Percentiles rank a stretch among this genome's conserved stretches.
These are phyloP conservation scores for Myrmecobius fasciatus DNA, from an alignment of 2,113 vertebrate species.

Conservation along the genomic window DNA sequence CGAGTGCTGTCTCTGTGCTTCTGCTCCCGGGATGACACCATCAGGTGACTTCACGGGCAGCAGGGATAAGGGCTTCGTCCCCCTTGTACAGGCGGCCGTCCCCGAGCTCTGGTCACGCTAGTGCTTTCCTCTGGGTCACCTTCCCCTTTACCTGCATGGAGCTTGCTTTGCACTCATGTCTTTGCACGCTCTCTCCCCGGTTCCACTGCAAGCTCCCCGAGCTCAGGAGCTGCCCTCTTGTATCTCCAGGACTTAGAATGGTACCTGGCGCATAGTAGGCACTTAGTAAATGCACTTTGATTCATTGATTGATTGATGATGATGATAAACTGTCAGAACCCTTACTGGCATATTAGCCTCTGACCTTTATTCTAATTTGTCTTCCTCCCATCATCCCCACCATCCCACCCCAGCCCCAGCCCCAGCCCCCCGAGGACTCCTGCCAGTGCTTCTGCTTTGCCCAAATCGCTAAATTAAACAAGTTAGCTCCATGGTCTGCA, in stretches of 20 bases:
- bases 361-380: neutral
- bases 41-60: slow-evolving; percentile 47
- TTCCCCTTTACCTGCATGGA: neutral
- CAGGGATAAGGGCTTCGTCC: too few species aligned
- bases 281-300: neutral
- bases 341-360: neutral
- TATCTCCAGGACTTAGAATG: neutral
- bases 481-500: slow-evolving; percentile 51
- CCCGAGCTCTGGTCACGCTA: too few species aligned
- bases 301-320: neutral
- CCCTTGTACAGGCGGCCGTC: neutral
- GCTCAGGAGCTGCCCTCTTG: neutral
- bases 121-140: too few species aligned
- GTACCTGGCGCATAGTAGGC: neutral
- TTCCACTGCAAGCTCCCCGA: neutral
- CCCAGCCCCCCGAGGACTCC: rapidly evolving
- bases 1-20: neutral
- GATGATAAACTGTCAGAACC: neutral
- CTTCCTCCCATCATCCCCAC: neutral
- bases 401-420: neutral
- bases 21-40: neutral
- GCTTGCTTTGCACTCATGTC: too few species aligned
- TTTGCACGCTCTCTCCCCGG: neutral
- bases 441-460: slow-evolving; percentile 11
- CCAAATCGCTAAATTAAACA: slow-evolving; percentile 69